Conservation (phyloP, 2,888 invertebrate species). For the Dolichopus griseipennis region DNA sequence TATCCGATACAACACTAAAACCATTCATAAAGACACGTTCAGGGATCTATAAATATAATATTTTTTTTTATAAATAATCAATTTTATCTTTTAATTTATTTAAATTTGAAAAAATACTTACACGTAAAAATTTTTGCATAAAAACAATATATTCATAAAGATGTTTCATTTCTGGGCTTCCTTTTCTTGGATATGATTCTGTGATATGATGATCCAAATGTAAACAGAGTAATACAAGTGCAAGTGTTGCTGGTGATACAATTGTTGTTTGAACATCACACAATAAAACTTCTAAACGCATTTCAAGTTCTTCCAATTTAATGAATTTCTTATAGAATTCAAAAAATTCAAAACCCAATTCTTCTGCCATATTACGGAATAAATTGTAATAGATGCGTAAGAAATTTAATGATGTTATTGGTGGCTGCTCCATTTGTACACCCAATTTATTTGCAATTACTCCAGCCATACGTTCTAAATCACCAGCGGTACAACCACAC, state of each 20-base stretch:
- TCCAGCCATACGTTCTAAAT: conserved; percentile 77
- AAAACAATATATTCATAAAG: conserved; percentile 63
- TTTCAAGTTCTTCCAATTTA: conserved; percentile 53
- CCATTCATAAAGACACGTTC: conserved; percentile 56
- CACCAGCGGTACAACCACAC: conserved; percentile 75
- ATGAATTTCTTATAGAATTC: conserved; percentile 48
- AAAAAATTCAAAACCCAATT: conserved; percentile 46
- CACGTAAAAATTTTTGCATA: conserved; percentile 62
- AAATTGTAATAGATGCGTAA: conserved; percentile 57
- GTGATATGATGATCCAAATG: conserved; percentile 54
- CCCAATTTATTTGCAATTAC: conserved; percentile 71
- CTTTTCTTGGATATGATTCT: conserved; percentile 39
- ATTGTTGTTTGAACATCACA: conserved; percentile 68
- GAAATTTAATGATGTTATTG: conserved; percentile 59
- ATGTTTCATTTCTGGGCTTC: conserved; percentile 50
- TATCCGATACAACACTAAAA: conserved; percentile 53
- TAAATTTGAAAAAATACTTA: conserved; percentile 37
- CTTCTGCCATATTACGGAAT: conserved; percentile 49
- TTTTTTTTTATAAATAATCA: background rate
- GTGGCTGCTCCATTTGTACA: conserved; percentile 49
- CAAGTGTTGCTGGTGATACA: conserved; percentile 64
- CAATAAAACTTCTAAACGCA: conserved; percentile 63
- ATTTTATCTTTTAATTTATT: background rate
- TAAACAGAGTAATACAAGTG: conserved; percentile 65
- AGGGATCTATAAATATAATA: conserved; percentile 48